A percentile compares a stretch with the other conserved stretches of the same genome.
Conservation (phyloP, 2,888 invertebrate genomes). For the Eilema sororculum region DNA sequence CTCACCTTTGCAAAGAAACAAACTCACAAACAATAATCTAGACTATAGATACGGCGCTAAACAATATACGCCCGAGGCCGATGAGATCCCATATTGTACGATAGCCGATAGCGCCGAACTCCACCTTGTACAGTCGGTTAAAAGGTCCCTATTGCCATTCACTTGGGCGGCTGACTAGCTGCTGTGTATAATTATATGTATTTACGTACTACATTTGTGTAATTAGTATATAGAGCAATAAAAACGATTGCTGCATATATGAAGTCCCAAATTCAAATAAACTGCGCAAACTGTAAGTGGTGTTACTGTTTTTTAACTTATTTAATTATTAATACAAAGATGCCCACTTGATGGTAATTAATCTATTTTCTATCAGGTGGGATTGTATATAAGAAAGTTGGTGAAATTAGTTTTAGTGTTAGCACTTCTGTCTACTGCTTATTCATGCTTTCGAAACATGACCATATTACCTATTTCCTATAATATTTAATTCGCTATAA, state of each 20-base stretch:
- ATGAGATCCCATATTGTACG: constrained; percentile 62
- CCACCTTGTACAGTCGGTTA: constrained; percentile 65
- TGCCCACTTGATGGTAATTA: too few species aligned
- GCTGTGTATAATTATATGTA: neutral
- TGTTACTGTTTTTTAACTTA: too few species aligned
- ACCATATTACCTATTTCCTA: too few species aligned
- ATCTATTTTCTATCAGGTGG: too few species aligned
- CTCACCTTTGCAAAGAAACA: constrained; percentile 13
- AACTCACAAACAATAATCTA: constrained; percentile 16
- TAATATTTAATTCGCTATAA: too few species aligned
- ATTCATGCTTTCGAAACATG: too few species aligned
- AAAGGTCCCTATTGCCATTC: constrained; percentile 69
- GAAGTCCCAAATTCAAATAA: neutral
- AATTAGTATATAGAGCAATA: neutral
- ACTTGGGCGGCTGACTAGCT: constrained; percentile 57
- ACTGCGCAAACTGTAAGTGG: neutral
- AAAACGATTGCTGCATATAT: neutral
- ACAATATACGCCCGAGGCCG: constrained; percentile 64
- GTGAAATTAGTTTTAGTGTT: too few species aligned
- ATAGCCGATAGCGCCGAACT: constrained; percentile 62
- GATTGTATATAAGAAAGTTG: too few species aligned
- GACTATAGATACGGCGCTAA: constrained; percentile 58
- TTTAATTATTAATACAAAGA: too few species aligned
- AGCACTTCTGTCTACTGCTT: too few species aligned
- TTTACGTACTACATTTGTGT: neutral